Percentiles rank a stretch among this genome's conserved stretches.
Evolutionary conservation across 2,888 invertebrate species (phyloP).

Genomic region (Lochmaea crataegi): DNA sequence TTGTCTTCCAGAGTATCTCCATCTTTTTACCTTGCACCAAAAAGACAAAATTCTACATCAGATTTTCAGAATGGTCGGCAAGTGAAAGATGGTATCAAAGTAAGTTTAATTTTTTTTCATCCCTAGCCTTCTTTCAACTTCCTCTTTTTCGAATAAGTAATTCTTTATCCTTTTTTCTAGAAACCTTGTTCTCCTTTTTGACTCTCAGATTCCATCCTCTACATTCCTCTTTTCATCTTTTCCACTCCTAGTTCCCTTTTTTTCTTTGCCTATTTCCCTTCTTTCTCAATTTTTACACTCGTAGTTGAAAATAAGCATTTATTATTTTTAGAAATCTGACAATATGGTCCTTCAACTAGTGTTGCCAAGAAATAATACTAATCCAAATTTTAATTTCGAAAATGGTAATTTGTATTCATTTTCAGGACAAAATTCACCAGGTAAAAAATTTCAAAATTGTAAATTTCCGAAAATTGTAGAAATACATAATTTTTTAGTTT

Average conservation of each 20-base stretch:
- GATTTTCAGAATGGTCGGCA: neutral
- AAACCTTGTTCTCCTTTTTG: neutral
- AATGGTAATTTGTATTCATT: neutral
- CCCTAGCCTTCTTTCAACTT: too few species aligned
- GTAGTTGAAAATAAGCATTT: neutral
- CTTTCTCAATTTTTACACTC: neutral
- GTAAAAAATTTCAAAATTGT: neutral
- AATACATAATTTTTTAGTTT: constrained; percentile 8
- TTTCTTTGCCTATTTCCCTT: neutral
- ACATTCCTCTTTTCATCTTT: neutral
- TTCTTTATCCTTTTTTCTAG: neutral
- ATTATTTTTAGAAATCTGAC: constrained; percentile 53
- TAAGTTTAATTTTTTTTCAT: too few species aligned
- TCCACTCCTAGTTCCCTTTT: too few species aligned
- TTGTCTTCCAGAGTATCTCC: constrained; percentile 15
- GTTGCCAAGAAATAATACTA: constrained; percentile 51
- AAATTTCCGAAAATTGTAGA: too few species aligned
- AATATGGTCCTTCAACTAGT: constrained; percentile 63
- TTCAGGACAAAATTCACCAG: neutral
- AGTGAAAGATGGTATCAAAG: constrained; percentile 16
- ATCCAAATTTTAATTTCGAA: neutral
- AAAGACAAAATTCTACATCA: constrained; percentile 11
- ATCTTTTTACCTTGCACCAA: constrained; percentile 9
- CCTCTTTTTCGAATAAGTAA: too few species aligned
- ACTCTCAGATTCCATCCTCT: neutral